Evolutionary conservation across 2,797 vertebrate genomes (phyloP), one percentile per base, ranked within the genome.

Genomic region (Chloroceryle amazona): DNA sequence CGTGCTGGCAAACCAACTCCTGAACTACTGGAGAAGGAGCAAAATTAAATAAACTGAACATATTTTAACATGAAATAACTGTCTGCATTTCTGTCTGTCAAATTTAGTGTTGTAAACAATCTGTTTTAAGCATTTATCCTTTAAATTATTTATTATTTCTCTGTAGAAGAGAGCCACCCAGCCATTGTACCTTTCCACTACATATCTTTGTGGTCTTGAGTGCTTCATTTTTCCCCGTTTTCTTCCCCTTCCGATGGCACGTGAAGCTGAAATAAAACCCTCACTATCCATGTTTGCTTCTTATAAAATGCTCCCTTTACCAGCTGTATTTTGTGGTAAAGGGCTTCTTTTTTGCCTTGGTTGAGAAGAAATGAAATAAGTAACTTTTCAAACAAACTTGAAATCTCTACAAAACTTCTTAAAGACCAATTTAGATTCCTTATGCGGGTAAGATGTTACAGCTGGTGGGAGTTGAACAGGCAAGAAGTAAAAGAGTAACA

Each of bases 401-500:
- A 68, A 74, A 62, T 65, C 3, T 78, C 82, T 74, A 54, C 41
- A 42, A 28, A 91, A 82, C 47, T 68, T 89, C 52, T 54, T 4
- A 9, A 88, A 90, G 33, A 60, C 25, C 18, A 15, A 18, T 93
- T 90, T 94, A 52, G 33, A 66, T 89, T 86, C 35, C 12, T 60
- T 73, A 31, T 73, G 67, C 67, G 73, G 58, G 54, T 65, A 84
- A 88, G 63, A 81, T 81, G 49, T 88, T 94, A 16, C 2, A 21
- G 58, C 73, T 81, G 0, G 65, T 95, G 57, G 90, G 94, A 93
- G 90, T 96, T 94, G 61, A 89, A n/a, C 82, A 94, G 88, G 31
- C 70, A 93, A 89, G 88, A 81, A 91, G 23, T 70, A 75, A 55
- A 73, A 95, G 58, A 94, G 85, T 89, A 96, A 66, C n/a, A 39